Conservation (phyloP, 1,140 invertebrate species). For the Bicyclus anynana region DNA sequence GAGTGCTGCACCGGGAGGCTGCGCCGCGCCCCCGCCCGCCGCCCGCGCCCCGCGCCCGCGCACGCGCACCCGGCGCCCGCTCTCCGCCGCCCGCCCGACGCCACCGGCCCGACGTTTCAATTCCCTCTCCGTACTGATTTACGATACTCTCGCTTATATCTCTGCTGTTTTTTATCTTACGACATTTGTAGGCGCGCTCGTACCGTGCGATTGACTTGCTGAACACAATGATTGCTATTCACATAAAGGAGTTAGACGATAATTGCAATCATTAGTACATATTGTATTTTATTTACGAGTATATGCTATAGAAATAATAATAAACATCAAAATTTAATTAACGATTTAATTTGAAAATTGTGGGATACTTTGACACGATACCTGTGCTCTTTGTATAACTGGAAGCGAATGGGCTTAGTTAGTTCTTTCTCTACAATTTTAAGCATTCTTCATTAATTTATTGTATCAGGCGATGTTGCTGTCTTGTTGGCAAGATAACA, state of each 20-base stretch:
- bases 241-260: no score
- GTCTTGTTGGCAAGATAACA: background rate
- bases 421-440: no score
- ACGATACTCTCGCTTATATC: constrained; percentile 45
- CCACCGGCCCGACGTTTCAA: constrained; percentile 49
- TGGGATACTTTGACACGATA: no score
- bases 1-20: constrained; percentile 67
- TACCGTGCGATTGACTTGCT: constrained; percentile 9
- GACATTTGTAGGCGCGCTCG: constrained; percentile 18
- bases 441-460: background rate
- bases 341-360: no score
- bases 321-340: no score
- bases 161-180: constrained; percentile 33
- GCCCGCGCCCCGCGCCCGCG: constrained; percentile 22
- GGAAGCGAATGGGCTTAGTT: no score
- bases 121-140: constrained; percentile 61
- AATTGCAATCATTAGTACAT: no score
- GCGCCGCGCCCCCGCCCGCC: constrained; percentile 44
- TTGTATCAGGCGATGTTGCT: background rate
- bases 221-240: background rate
- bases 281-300: no score
- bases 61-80: constrained; percentile 35
- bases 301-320: no score
- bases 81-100: constrained; percentile 37
- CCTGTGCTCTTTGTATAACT: no score